These are phyloP conservation scores for Cricetomys ansorgei DNA, from an alignment of 2,113 vertebrate species.

Conservation along the genomic window DNA sequence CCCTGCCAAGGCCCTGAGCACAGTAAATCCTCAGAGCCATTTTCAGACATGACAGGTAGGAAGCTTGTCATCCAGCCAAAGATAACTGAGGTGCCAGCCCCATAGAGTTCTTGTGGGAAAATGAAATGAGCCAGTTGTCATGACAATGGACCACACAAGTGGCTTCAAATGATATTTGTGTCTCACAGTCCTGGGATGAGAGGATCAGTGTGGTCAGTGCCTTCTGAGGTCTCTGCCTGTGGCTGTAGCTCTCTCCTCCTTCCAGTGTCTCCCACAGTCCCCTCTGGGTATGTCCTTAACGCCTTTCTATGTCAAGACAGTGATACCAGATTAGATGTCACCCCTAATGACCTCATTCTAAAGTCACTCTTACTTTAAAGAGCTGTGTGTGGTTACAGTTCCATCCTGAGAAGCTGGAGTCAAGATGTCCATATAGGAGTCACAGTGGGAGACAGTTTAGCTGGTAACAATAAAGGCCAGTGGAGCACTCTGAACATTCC, in stretches of 20 bases:
- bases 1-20: neutral
- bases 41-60: neutral
- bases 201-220: neutral
- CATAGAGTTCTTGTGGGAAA: neutral
- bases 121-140: neutral
- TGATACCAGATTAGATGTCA: neutral
- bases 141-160: neutral
- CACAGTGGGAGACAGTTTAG: no score
- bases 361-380: neutral
- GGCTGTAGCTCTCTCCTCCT: neutral
- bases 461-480: neutral
- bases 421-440: neutral
- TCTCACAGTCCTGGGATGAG: neutral
- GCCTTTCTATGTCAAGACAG: neutral
- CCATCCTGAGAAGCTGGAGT: neutral
- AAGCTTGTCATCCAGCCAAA: neutral
- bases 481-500: neutral
- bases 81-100: neutral
- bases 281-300: neutral
- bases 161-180: neutral
- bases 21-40: neutral
- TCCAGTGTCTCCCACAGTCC: rapidly evolving
- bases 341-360: neutral
- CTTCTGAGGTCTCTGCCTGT: neutral
- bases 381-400: neutral